Percentiles rank a stretch among this genome's conserved stretches.
Evolutionary conservation across 1,140 invertebrate species (phyloP).

Genomic region (Zaprionus capensis): DNA sequence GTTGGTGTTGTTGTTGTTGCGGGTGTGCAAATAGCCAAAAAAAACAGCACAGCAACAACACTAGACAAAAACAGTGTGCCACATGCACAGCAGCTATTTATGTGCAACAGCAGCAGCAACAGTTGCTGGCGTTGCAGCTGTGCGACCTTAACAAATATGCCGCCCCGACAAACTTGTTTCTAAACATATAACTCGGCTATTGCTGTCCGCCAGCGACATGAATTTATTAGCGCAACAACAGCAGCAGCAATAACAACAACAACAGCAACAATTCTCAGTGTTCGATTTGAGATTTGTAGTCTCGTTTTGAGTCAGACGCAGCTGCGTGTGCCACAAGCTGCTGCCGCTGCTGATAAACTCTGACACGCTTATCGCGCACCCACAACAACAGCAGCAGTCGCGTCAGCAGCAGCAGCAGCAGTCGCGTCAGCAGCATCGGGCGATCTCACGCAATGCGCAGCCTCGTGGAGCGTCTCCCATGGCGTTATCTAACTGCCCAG

Average conservation of each 20-base stretch:
- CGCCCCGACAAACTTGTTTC: conserved; percentile 71
- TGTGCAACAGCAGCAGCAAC: conserved; percentile 49
- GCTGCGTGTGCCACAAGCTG: conserved; percentile 47
- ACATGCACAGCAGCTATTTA: conserved; percentile 73
- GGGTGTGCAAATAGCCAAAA: conserved; percentile 55
- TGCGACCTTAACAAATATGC: conserved; percentile 82
- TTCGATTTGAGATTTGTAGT: conserved; percentile 26
- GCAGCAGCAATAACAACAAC: conserved; percentile 15
- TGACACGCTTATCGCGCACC: conserved; percentile 70
- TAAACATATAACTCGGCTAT: conserved; percentile 44
- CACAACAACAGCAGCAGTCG: conserved; percentile 59
- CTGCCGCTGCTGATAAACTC: conserved; percentile 66
- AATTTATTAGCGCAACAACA: conserved; percentile 54
- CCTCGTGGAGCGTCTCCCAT: conserved; percentile 35
- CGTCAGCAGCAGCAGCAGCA: conserved; percentile 57
- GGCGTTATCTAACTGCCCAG: conserved; percentile 53
- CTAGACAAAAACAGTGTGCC: conserved; percentile 48
- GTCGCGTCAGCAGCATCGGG: conserved; percentile 24
- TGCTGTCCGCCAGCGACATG: conserved; percentile 51
- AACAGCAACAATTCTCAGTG: conserved; percentile 40
- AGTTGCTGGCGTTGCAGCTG: conserved; percentile 60
- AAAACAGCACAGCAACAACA: not conserved
- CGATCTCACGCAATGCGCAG: conserved; percentile 35
- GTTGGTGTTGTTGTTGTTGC: conserved; percentile 5
- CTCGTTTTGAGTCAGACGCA: conserved; percentile 51